These are phyloP conservation scores for Urocyon cinereoargenteus DNA, from an alignment of 2,797 vertebrate species.

Conservation along the genomic window DNA sequence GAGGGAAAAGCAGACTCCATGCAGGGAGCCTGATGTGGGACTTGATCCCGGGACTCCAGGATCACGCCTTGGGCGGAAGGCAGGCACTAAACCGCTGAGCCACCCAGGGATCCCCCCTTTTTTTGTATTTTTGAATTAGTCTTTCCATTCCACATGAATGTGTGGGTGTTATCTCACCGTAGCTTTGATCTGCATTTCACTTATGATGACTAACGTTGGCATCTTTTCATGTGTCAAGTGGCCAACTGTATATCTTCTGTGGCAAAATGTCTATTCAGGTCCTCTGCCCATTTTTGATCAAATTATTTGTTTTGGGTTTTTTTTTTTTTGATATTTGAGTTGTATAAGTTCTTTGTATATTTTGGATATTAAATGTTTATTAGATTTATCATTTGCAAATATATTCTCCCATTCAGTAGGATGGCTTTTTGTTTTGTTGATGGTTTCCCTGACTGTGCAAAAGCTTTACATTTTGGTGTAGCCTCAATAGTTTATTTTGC, in stretches of 20 bases:
- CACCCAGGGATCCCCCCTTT: too few relatives aligned
- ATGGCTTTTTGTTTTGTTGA: neutral
- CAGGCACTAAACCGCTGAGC: too few relatives aligned
- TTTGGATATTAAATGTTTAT: neutral
- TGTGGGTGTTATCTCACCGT: neutral
- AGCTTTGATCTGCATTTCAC: neutral
- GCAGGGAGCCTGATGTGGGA: too few relatives aligned
- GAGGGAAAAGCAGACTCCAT: too few relatives aligned
- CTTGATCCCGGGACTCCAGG: too few relatives aligned
- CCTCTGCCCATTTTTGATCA: neutral
- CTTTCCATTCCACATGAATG: too few relatives aligned
- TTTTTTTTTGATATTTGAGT: neutral
- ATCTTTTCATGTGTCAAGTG: neutral
- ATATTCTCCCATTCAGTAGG: neutral
- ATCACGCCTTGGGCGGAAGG: too few relatives aligned
- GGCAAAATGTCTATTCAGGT: neutral
- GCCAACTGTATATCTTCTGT: neutral
- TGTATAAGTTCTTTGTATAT: neutral
- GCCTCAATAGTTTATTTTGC: neutral
- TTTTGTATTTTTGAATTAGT: too few relatives aligned
- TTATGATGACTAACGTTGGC: neutral
- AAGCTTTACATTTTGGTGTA: neutral
- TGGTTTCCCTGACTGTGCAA: neutral
- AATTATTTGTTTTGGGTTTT: neutral
- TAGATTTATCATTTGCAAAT: neutral